These are phyloP conservation scores for Rhinoraja longicauda DNA, from an alignment of 2,797 vertebrate species.

Conservation along the genomic window DNA sequence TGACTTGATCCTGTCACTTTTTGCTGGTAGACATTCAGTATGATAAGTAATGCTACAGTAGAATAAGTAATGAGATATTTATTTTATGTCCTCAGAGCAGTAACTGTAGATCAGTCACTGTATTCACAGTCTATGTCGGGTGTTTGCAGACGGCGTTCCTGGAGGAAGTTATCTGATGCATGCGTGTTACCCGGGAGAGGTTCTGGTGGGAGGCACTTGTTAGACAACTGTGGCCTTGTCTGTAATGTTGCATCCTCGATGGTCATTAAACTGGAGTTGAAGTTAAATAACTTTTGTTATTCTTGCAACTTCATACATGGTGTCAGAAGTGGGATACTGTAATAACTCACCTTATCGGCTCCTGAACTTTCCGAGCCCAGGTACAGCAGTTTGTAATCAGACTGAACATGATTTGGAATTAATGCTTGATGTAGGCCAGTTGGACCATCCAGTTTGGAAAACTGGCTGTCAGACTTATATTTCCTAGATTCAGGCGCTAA, in stretches of 20 bases:
- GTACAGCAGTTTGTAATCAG: constrained; percentile 72
- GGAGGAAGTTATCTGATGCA: too few species aligned
- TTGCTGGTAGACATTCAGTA: background rate
- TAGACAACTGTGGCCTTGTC: too few species aligned
- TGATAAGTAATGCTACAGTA: background rate
- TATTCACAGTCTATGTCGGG: too few species aligned
- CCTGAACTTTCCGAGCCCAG: constrained; percentile 64
- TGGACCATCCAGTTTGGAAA: background rate
- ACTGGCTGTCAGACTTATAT: background rate
- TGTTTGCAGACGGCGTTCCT: too few species aligned
- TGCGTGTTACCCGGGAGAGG: too few species aligned
- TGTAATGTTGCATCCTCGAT: too few species aligned
- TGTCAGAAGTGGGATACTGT: too few species aligned
- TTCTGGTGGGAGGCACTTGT: too few species aligned
- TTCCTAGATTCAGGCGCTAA: background rate
- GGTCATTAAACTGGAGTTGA: too few species aligned
- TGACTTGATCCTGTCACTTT: background rate
- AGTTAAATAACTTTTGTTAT: too few species aligned
- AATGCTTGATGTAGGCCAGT: background rate
- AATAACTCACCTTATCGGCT: constrained; percentile 62
- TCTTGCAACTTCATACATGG: too few species aligned
- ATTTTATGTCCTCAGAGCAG: background rate
- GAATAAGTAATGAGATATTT: background rate
- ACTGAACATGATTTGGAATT: constrained; percentile 67
- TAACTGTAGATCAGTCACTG: too few species aligned